Evolutionary conservation across 2,888 invertebrate genomes (phyloP).

Genomic region (Habrosyne pyritoides): DNA sequence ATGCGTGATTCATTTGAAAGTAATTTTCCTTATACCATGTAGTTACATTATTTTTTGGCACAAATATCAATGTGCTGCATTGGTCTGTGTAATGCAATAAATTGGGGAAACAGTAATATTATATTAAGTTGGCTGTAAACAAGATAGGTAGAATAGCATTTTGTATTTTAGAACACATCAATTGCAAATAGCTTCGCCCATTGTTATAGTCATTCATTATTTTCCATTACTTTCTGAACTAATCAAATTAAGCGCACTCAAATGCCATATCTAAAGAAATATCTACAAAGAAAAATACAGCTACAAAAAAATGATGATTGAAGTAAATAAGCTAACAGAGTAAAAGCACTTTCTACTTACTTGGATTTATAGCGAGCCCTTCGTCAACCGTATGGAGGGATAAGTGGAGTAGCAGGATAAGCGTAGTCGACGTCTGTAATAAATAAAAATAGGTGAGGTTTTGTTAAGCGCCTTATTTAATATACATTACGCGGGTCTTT

Average conservation of each 20-base stretch:
- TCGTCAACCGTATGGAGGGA: conserved; percentile 78
- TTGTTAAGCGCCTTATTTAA: background rate
- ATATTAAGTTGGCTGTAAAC: too few relatives aligned
- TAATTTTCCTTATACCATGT: too few relatives aligned
- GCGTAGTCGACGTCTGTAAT: conserved; percentile 71
- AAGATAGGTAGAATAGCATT: too few relatives aligned
- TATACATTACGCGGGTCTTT: background rate
- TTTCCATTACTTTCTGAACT: background rate
- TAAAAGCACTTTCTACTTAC: conserved; percentile 57
- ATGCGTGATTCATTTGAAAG: too few relatives aligned
- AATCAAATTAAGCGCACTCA: background rate
- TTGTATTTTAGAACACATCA: too few relatives aligned
- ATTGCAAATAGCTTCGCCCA: too few relatives aligned
- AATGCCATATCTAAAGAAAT: background rate
- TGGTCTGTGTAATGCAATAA: too few relatives aligned
- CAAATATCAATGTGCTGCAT: too few relatives aligned
- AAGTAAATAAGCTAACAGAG: conserved; percentile 40
- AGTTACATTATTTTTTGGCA: too few relatives aligned
- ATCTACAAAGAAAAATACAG: background rate
- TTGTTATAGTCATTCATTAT: too few relatives aligned
- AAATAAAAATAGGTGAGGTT: conserved; percentile 27
- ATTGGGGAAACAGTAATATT: too few relatives aligned
- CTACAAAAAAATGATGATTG: conserved; percentile 27
- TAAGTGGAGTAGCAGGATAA: conserved; percentile 73
- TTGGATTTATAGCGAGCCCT: conserved; percentile 76